Percentiles rank a stretch among this genome's conserved stretches.
Conservation (phyloP, 2,797 vertebrate species). For the Avahi laniger region DNA sequence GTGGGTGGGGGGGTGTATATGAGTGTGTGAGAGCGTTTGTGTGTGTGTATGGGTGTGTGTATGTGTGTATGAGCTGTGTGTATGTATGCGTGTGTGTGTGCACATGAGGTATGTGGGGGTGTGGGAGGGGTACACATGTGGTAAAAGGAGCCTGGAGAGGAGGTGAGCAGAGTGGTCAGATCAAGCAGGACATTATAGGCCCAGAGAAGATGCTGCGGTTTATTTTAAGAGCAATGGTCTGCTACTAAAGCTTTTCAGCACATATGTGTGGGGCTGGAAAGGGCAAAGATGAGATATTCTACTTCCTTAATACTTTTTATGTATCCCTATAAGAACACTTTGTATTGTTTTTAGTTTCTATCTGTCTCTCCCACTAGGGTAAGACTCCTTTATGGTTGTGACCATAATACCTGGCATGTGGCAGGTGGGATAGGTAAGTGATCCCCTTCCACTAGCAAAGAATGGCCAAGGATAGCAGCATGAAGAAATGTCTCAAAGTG, state of each 20-base stretch:
- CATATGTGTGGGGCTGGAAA: background rate
- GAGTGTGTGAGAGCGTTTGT: background rate
- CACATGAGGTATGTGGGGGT: background rate
- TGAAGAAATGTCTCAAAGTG: background rate
- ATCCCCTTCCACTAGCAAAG: background rate
- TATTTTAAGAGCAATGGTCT: background rate
- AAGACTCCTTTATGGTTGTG: background rate
- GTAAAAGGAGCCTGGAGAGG: background rate
- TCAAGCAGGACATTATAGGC: background rate
- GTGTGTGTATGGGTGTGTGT: background rate
- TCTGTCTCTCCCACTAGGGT: background rate
- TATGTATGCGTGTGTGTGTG: background rate
- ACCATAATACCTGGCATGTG: background rate
- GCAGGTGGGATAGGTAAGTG: background rate
- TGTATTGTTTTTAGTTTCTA: background rate
- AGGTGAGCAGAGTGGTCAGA: background rate
- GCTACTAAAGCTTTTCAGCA: background rate
- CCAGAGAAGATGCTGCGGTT: background rate
- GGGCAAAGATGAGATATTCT: background rate
- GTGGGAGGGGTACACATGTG: background rate
- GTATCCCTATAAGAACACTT: background rate
- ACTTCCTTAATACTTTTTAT: background rate
- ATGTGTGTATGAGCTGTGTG: background rate
- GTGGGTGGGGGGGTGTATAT: background rate
- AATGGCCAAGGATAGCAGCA: background rate